A percentile compares a stretch with the other conserved stretches of the same genome.
Conservation (phyloP, 2,797 vertebrate species). For the Scleropages formosus region DNA sequence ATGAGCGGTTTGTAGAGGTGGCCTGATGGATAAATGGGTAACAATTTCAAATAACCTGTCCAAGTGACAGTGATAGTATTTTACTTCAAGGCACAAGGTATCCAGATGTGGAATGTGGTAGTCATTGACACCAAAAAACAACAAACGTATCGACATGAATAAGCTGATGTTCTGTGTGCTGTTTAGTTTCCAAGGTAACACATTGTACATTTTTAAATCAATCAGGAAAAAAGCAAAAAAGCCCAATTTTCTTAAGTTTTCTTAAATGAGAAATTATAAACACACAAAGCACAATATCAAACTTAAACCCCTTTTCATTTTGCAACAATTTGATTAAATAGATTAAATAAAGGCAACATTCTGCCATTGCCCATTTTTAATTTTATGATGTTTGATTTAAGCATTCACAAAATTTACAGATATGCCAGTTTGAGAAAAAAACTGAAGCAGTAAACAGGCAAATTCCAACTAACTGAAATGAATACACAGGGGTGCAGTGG, state of each 20-base stretch:
- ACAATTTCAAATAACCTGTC: no score
- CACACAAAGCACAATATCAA: neutral
- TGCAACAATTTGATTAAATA: neutral
- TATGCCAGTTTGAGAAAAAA: no score
- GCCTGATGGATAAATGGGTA: no score
- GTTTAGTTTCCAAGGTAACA: constrained; percentile 26
- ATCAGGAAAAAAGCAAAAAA: neutral
- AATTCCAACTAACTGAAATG: no score
- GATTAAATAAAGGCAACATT: neutral
- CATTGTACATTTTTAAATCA: constrained; percentile 9
- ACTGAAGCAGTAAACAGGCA: no score
- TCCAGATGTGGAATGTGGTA: neutral
- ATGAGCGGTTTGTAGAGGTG: no score
- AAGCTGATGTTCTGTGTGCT: neutral
- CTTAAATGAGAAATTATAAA: constrained; percentile 1
- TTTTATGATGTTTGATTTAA: neutral
- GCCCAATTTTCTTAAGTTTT: neutral
- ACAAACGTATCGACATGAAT: neutral
- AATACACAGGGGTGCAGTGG: no score
- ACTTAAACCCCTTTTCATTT: neutral
- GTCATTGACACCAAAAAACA: constrained; percentile 3
- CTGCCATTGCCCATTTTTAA: neutral
- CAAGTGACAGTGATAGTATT: no score
- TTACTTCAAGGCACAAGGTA: no score
- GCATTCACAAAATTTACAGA: neutral